These are phyloP conservation scores for Acipenser oxyrinchus DNA, from an alignment of 2,797 vertebrate genomes.

Conservation along the genomic window DNA sequence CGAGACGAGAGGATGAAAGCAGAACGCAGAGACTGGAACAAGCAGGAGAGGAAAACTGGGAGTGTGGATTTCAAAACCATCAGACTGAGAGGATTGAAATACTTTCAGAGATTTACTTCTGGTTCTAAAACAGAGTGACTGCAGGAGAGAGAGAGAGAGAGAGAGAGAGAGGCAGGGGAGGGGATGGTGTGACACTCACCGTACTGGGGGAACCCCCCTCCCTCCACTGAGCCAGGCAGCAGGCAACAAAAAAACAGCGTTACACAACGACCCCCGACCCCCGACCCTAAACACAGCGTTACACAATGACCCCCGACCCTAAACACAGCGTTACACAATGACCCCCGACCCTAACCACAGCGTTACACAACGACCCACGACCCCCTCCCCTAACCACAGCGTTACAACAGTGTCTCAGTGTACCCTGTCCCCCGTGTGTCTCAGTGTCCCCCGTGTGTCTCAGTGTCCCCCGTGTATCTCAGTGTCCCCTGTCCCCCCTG, in stretches of 20 bases:
- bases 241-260: constrained; percentile 54
- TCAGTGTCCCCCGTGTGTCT: no score
- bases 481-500: no score
- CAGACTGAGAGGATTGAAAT: background rate
- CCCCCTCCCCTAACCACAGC: no score
- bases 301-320: background rate
- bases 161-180: background rate
- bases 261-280: constrained; percentile 14
- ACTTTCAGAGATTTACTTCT: no score
- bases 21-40: background rate
- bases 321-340: background rate
- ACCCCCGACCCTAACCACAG: background rate
- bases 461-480: no score
- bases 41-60: background rate
- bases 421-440: no score
- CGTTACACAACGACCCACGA: background rate
- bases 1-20: no score
- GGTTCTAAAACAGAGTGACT: background rate
- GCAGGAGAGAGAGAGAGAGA: background rate
- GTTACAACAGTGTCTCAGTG: no score
- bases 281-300: background rate
- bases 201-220: constrained; percentile 58
- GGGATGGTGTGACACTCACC: constrained; percentile 55
- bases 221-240: constrained; percentile 60
- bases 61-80: constrained; percentile 1